These are phyloP conservation scores for Bellardia bayeri DNA, from an alignment of 2,888 invertebrate species.

Conservation along the genomic window DNA sequence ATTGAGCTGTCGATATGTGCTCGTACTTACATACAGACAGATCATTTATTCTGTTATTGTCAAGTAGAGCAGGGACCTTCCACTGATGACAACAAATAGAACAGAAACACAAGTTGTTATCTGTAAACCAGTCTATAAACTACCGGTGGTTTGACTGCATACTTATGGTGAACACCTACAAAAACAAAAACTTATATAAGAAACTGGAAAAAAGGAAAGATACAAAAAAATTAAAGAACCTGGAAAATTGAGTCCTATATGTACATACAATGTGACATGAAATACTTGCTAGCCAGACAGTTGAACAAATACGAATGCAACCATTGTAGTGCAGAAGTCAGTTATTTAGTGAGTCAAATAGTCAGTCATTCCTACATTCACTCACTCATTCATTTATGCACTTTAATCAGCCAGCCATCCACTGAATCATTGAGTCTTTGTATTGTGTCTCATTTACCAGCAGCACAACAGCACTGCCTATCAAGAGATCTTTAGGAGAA, in stretches of 20 bases:
- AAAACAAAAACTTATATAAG: not conserved
- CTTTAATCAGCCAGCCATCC: conserved; percentile 16
- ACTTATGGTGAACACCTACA: not conserved
- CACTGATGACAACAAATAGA: conserved; percentile 31
- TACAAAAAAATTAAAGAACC: not conserved
- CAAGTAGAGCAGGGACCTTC: not conserved
- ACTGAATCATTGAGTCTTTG: conserved; percentile 47
- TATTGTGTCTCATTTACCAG: conserved; percentile 47
- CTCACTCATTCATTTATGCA: conserved; percentile 14
- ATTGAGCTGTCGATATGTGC: too few species aligned
- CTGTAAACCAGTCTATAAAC: conserved; percentile 15
- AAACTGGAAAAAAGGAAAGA: not conserved
- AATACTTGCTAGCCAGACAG: conserved; percentile 52
- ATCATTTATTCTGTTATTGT: not conserved
- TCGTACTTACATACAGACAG: conserved; percentile 3
- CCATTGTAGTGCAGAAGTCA: conserved; percentile 21
- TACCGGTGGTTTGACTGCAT: conserved; percentile 22
- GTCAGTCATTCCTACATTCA: conserved; percentile 29
- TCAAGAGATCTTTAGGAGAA: conserved; percentile 75
- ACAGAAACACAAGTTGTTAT: conserved; percentile 10
- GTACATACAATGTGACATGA: conserved; percentile 15
- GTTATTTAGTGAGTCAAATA: conserved; percentile 62
- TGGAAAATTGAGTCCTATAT: conserved; percentile 38
- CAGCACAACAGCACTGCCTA: conserved; percentile 49
- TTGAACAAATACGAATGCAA: conserved; percentile 42